Evolutionary conservation across 2,797 vertebrate species (phyloP).

Genomic region (Falco cherrug): DNA sequence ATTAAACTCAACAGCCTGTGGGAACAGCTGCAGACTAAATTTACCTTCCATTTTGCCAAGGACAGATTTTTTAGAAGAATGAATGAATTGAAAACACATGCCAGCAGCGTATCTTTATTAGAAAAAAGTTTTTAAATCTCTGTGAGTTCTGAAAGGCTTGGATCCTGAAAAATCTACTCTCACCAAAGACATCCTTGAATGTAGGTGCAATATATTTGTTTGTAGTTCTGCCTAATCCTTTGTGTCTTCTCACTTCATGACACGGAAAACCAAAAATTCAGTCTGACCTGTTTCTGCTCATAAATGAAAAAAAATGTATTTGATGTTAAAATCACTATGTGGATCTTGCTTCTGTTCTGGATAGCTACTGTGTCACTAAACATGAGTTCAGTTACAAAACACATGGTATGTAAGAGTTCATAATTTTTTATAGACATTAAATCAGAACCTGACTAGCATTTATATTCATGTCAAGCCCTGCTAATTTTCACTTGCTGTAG

Average conservation of each 20-base stretch:
- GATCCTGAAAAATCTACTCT: not conserved
- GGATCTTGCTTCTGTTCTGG: not conserved
- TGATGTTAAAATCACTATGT: not conserved
- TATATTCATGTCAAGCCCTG: not conserved
- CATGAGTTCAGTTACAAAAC: constrained; percentile 19
- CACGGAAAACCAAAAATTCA: not conserved
- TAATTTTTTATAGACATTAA: constrained; percentile 30
- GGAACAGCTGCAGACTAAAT: constrained; percentile 36
- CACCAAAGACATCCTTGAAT: not conserved
- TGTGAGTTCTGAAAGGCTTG: not conserved
- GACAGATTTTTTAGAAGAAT: not conserved
- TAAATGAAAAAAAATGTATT: not conserved
- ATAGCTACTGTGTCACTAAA: not conserved
- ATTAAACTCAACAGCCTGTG: not conserved
- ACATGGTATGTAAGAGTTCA: not conserved
- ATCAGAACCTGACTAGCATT: not conserved
- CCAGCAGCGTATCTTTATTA: not conserved
- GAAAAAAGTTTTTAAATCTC: not conserved
- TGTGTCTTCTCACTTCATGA: not conserved
- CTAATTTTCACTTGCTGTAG: constrained; percentile 17
- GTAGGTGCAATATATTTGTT: not conserved
- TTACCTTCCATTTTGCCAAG: not conserved
- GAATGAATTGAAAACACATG: not conserved
- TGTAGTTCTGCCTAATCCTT: not conserved
- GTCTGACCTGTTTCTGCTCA: not conserved